These are phyloP conservation scores for Pachydiplax longipennis DNA, from an alignment of 2,888 invertebrate species.

Conservation along the genomic window DNA sequence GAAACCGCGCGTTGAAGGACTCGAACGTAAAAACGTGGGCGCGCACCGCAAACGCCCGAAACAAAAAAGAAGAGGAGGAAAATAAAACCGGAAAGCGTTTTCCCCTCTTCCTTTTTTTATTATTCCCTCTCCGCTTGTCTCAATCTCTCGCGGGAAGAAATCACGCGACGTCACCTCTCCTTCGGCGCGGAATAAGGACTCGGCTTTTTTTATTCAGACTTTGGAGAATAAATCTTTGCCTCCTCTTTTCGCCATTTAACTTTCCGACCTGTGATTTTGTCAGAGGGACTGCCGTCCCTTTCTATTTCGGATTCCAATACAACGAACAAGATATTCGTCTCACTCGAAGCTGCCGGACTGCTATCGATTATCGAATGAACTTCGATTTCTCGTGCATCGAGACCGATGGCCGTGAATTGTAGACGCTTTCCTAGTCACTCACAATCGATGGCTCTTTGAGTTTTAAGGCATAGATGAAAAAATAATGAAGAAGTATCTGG, in stretches of 20 bases:
- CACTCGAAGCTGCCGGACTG: background rate
- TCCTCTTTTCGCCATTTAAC: background rate
- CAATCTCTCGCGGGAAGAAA: no score
- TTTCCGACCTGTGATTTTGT: background rate
- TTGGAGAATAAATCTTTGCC: background rate
- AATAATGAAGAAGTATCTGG: no score
- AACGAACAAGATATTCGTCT: background rate
- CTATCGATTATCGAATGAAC: background rate
- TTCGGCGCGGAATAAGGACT: no score
- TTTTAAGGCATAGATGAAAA: no score
- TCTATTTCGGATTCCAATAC: background rate
- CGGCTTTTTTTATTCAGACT: no score
- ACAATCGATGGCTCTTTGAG: background rate
- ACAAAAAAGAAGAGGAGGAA: no score
- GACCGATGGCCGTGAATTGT: background rate
- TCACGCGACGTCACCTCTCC: no score
- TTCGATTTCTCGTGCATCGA: background rate
- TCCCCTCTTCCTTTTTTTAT: background rate
- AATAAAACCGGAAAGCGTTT: no score
- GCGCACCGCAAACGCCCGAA: no score
- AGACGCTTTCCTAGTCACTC: background rate
- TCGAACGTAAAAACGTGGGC: no score
- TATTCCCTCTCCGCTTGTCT: background rate
- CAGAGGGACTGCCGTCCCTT: background rate
- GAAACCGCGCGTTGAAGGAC: no score